These are phyloP conservation scores for Tenthredo mesomela DNA, from an alignment of 2,888 invertebrate genomes.

Conservation along the genomic window DNA sequence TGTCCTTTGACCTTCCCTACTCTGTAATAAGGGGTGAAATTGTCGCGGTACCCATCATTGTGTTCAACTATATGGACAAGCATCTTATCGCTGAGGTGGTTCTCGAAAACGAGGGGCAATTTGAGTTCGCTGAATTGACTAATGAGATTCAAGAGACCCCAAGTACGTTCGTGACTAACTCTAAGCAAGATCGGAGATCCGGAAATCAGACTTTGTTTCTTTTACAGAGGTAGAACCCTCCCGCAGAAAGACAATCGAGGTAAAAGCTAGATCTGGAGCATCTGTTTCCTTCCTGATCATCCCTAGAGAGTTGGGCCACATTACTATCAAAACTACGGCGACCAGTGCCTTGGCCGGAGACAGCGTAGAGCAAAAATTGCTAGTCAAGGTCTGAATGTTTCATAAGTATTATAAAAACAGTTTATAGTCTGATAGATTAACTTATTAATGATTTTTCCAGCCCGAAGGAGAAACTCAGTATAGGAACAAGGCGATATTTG, in stretches of 20 bases:
- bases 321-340: constrained; percentile 88
- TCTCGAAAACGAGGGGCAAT: constrained; percentile 88
- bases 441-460: constrained; percentile 73
- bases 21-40: constrained; percentile 94
- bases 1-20: constrained; percentile 92
- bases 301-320: constrained; percentile 85
- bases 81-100: constrained; percentile 90
- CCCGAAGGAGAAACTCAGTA: constrained; percentile 90
- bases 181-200: too few species aligned
- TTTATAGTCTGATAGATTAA: neutral
- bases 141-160: constrained; percentile 87
- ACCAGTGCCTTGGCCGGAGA: constrained; percentile 88
- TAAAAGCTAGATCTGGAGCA: constrained; percentile 87
- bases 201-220: neutral
- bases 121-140: constrained; percentile 89
- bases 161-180: constrained; percentile 78
- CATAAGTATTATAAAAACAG: neutral
- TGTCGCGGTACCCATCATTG: constrained; percentile 91
- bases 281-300: constrained; percentile 92
- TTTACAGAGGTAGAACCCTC: constrained; percentile 87
- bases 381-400: constrained; percentile 82
- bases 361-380: constrained; percentile 86
- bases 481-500: constrained; percentile 85
- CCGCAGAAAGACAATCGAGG: constrained; percentile 84
- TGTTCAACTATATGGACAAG: constrained; percentile 92